phyloP scores from a whole-genome alignment of 2,888 invertebrate species.

The Pristionchus japonicus region DNA sequence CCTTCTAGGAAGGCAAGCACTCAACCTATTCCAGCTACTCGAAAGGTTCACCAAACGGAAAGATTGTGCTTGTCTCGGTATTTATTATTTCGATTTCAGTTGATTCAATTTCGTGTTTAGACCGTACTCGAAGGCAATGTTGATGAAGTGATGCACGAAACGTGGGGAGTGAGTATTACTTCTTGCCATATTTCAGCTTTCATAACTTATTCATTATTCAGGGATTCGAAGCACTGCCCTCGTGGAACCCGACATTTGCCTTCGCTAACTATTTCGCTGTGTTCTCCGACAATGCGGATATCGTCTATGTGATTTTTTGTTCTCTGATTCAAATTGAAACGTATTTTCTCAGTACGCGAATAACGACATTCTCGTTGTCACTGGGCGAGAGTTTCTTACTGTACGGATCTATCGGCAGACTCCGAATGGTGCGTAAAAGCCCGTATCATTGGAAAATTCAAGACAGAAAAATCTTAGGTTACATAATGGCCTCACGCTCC shows the following conservation, averaged over 20 bases:
- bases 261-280: slow-evolving; percentile 59
- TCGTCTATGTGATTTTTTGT: slow-evolving; percentile 59
- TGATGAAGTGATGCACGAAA: slow-evolving; percentile 39
- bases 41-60: not conserved
- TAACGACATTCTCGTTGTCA: slow-evolving; percentile 33
- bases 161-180: slow-evolving; percentile 22
- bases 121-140: not conserved
- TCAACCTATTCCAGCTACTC: not conserved
- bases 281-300: slow-evolving; percentile 63
- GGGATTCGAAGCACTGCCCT: slow-evolving; percentile 50
- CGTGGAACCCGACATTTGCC: slow-evolving; percentile 68
- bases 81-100: not conserved
- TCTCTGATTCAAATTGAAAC: too few relatives aligned
- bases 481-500: slow-evolving; percentile 60
- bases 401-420: not conserved
- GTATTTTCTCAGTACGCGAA: slow-evolving; percentile 26
- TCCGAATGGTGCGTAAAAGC: too few relatives aligned
- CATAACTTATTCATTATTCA: too few relatives aligned
- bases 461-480: slow-evolving; percentile 37
- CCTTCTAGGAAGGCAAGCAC: not conserved
- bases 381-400: slow-evolving; percentile 30
- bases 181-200: too few relatives aligned
- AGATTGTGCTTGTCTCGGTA: not conserved
- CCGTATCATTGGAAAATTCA: not conserved
- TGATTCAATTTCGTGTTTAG: not conserved